A percentile compares a stretch with the other conserved stretches of the same genome.
phyloP scores from a whole-genome alignment of 2,888 invertebrate genomes.

The Operophtera brumata region DNA sequence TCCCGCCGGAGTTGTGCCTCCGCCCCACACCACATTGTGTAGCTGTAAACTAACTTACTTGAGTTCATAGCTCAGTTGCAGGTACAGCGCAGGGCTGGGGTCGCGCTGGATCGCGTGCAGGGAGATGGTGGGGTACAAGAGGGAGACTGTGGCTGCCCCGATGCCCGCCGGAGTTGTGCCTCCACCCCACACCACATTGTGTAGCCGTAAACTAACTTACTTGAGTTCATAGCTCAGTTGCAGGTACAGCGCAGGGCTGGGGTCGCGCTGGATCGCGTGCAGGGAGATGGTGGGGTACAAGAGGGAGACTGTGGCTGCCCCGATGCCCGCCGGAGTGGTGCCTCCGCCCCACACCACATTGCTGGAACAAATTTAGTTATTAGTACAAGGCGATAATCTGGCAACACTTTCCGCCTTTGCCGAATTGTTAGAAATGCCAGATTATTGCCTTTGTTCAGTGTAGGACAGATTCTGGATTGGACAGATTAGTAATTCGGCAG shows the following conservation, averaged over 20 bases:
- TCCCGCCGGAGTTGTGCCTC: conserved; percentile 56
- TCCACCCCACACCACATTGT: conserved; percentile 73
- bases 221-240: conserved; percentile 85
- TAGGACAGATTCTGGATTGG: too few relatives aligned
- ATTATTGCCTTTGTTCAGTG: too few relatives aligned
- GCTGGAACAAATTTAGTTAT: conserved; percentile 39
- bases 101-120: conserved; percentile 89
- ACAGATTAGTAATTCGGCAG: too few relatives aligned
- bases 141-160: conserved; percentile 72
- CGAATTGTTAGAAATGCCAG: too few relatives aligned
- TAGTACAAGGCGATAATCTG: too few relatives aligned
- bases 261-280: conserved; percentile 88
- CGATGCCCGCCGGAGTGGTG: conserved; percentile 48
- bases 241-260: conserved; percentile 85
- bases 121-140: conserved; percentile 87
- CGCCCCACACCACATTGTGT: conserved; percentile 74
- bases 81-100: conserved; percentile 85
- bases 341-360: conserved; percentile 75
- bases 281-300: conserved; percentile 87
- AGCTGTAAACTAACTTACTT: too few relatives aligned
- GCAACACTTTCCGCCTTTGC: too few relatives aligned
- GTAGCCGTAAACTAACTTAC: conserved; percentile 48
- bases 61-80: conserved; percentile 86
- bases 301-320: conserved; percentile 78
- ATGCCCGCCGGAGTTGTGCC: conserved; percentile 55